These are phyloP conservation scores for Hippoglossus stenolepis DNA, from an alignment of 2,113 vertebrate genomes.

Conservation along the genomic window DNA sequence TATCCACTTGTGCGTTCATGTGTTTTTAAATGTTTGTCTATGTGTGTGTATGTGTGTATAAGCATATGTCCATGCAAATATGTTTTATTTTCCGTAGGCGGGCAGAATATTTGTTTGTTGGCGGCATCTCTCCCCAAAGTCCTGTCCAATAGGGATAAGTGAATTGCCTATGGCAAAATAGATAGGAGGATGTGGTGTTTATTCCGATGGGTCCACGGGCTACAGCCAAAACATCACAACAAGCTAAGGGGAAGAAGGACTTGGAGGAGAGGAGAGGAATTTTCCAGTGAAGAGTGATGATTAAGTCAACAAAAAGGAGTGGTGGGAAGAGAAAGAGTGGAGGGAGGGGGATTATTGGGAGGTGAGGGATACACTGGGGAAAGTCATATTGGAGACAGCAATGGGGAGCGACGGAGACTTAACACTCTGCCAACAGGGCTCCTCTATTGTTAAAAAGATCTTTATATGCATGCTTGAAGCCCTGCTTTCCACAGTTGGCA, in stretches of 20 bases:
- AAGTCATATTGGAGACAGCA: slow-evolving; percentile 37
- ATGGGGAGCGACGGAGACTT: slow-evolving; percentile 22
- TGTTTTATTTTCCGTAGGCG: slow-evolving; percentile 45
- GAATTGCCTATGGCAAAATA: slow-evolving; percentile 61
- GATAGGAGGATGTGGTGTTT: slow-evolving; percentile 61
- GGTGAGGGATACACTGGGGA: slow-evolving; percentile 2
- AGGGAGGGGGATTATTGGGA: slow-evolving; percentile 26
- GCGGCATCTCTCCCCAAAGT: slow-evolving; percentile 54
- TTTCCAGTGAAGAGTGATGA: slow-evolving; percentile 37
- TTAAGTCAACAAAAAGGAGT: slow-evolving; percentile 56
- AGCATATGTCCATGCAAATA: slow-evolving; percentile 27
- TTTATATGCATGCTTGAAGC: slow-evolving; percentile 11
- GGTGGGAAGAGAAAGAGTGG: slow-evolving; percentile 29
- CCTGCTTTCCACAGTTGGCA: slow-evolving; percentile 28
- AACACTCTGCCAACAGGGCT: slow-evolving; percentile 26
- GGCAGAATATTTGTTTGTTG: slow-evolving; percentile 65
- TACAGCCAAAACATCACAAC: slow-evolving; percentile 48
- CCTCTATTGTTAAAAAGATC: slow-evolving; percentile 35
- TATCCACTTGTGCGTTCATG: slow-evolving; percentile 4
- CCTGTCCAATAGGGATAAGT: slow-evolving; percentile 71
- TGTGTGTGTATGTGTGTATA: slow-evolving; percentile 7
- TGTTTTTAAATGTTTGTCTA: not conserved
- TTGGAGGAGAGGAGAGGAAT: not conserved
- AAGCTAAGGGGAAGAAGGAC: slow-evolving; percentile 16
- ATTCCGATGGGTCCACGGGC: slow-evolving; percentile 49